Evolutionary conservation across 2,113 vertebrate species (phyloP), one percentile per base, ranked within the genome.

Genomic region (Vimba vimba): DNA sequence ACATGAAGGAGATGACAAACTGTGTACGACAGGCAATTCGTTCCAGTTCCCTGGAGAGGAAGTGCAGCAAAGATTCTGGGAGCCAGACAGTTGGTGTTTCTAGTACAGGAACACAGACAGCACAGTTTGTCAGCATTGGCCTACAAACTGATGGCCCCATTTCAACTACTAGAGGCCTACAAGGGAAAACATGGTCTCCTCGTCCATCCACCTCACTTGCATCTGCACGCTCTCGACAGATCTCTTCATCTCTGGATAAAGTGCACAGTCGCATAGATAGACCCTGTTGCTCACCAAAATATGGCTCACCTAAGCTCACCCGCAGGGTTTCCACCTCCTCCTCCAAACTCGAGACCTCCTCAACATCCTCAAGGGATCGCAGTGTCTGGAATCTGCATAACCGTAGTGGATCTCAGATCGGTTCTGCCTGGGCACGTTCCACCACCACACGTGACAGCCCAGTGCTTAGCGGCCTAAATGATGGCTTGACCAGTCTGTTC

Each of bases 1-100:
- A 99, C 92, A 99, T 99, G 98, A 99, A 99, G 92, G 98, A 99
- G 94, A 99, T 99, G 94, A 99, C 98, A 90, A 99, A 99, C 92
- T 99, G 97, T 0, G 97, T 99, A 84, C 95, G 98, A 69, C 97
- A 99, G 88, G 98, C 98, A 89, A 99, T 99, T 88, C 97, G 98
- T 87, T 98, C 98, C 0, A 96, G 97, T 88, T 99, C 98, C 0
- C 93, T 99, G 78, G 98, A 99, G 93, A 97, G 97, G 89, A 98
- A 97, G 80, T 95, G 96, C 86, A 96, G 95, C 90, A 98, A 97
- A 87, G 98, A 96, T 75, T 85, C 95, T 0, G 97, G 96, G 45
- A 96, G 95, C 93, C 97, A 99, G 94, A 95, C 92, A 0, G 91
- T 95, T 39, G 95, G 96, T 12, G 87, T 97, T 89, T 93, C 95